Evolutionary conservation across 1,140 invertebrate genomes (phyloP), one percentile per base, ranked within the genome.

Genomic region (Drosophila equinoxialis): DNA sequence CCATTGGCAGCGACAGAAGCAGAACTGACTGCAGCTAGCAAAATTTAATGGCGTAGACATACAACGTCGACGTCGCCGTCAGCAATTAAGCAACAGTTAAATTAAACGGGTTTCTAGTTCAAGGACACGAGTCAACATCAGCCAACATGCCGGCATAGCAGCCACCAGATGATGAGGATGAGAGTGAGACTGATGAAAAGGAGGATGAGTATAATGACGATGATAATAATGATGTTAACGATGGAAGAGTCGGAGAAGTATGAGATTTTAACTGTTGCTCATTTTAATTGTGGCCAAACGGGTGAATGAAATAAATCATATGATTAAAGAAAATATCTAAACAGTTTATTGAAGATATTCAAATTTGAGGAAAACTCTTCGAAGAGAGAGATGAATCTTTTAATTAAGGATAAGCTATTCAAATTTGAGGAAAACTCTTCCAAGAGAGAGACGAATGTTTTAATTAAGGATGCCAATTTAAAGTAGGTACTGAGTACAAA

Each of bases 1-100:
- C 30, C 30, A 30, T 30, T 17, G 30, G 20, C 74, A 66, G 45
- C 45, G 59, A 23, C 45, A 23, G 17, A 20, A 23, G 45, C 17
- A 51, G 45, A 51, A 51, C 45, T 51, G 45, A 20, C 45, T 11
- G 58, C 48, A 41, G 8, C 61, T 61, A 65, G 57, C 63, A 68
- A 75, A 65, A 68, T 74, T 84, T 78, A 89, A 78, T 90, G 84
- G 89, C 84, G 80, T 84, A 87, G 30, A 42, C 62, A 87, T 64
- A 68, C 81, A 72, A 37, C 82, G 66, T 66, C 57, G 67, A 17
- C 83, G 72, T 74, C 80, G 83, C 79, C 84, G 85, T 65, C 84
- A 89, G 77, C 90, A 91, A 91, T 91, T 91, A 91, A 91, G 90
- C 90, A 91, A 91, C 90, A 91, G 90, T 91, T 91, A 90, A 90